phyloP scores from a whole-genome alignment of 1,140 invertebrate species.

The Drosophila nasuta region DNA sequence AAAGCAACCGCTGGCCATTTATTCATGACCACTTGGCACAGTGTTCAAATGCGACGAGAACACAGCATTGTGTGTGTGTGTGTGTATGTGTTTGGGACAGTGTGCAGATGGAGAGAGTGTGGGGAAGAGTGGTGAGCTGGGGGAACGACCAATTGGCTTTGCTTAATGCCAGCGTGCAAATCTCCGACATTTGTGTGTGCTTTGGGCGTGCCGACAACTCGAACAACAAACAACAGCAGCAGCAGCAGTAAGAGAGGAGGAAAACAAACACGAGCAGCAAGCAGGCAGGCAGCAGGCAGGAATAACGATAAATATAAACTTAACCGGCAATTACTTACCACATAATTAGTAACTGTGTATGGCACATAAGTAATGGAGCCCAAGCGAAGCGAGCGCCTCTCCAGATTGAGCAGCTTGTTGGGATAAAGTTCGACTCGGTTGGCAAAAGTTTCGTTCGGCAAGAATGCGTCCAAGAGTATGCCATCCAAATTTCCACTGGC shows the following conservation, averaged over 20 bases:
- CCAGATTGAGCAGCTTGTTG: constrained; percentile 80
- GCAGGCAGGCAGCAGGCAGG: constrained; percentile 1
- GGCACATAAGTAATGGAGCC: constrained; percentile 82
- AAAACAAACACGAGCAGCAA: constrained; percentile 10
- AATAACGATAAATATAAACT: constrained; percentile 81
- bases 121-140: constrained; percentile 1
- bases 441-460: constrained; percentile 80
- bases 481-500: constrained; percentile 80
- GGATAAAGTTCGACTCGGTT: constrained; percentile 79
- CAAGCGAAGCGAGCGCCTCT: constrained; percentile 65
- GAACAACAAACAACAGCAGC: constrained; percentile 44
- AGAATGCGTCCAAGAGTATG: constrained; percentile 74
- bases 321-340: constrained; percentile 84
- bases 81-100: not conserved
- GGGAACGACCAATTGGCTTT: constrained; percentile 74
- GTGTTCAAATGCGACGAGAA: constrained; percentile 63
- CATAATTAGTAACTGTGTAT: constrained; percentile 84
- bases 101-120: not conserved
- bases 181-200: constrained; percentile 70
- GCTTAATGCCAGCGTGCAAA: constrained; percentile 77
- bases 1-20: constrained; percentile 65
- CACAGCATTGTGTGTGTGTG: constrained; percentile 7
- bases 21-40: constrained; percentile 70
- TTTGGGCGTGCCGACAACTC: constrained; percentile 41
- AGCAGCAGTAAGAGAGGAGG: constrained; percentile 21